phyloP scores from a whole-genome alignment of 1,140 invertebrate genomes.

The Nephotettix cincticeps region DNA sequence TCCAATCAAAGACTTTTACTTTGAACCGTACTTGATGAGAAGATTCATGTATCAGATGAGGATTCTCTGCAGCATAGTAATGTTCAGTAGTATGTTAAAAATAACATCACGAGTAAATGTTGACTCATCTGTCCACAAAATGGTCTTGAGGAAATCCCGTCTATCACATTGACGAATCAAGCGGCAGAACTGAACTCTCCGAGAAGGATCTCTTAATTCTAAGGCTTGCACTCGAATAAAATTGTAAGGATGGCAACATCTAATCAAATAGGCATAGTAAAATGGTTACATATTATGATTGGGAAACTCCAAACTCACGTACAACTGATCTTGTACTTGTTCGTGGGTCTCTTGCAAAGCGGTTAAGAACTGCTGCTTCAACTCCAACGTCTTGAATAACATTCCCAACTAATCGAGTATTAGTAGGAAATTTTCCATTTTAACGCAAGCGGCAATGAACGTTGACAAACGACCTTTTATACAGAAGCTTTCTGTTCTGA shows the following conservation, averaged over 20 bases:
- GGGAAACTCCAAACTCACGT: background rate
- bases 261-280: background rate
- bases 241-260: background rate
- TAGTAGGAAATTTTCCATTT: constrained; percentile 9
- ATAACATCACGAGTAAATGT: too few relatives aligned
- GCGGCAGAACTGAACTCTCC: background rate
- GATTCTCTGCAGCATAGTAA: too few relatives aligned
- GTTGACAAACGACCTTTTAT: background rate
- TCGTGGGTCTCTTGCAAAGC: background rate
- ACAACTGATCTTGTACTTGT: constrained; percentile 5
- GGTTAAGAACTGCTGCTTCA: background rate
- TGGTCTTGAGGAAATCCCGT: too few relatives aligned
- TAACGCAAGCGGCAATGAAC: background rate
- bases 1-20: too few relatives aligned
- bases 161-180: too few relatives aligned
- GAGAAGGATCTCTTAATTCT: background rate
- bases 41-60: too few relatives aligned
- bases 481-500: background rate
- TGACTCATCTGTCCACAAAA: too few relatives aligned
- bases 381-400: constrained; percentile 8
- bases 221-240: constrained; percentile 9
- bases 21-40: too few relatives aligned
- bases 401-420: background rate
- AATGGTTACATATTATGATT: background rate
- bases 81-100: too few relatives aligned